phyloP scores from a whole-genome alignment of 2,113 vertebrate genomes.

The Ceyx margarethae region DNA sequence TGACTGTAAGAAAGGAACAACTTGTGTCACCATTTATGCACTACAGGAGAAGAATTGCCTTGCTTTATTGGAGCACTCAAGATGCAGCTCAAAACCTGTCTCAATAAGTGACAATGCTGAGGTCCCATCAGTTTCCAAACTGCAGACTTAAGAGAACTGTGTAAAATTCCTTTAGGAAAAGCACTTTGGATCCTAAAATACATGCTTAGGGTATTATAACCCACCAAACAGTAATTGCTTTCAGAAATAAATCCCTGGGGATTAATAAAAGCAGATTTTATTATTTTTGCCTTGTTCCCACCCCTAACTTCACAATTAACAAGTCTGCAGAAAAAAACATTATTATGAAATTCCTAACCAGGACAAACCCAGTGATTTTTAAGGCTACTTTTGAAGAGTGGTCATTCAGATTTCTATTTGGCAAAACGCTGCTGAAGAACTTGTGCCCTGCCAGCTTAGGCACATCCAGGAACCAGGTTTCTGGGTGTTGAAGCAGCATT shows the following conservation, averaged over 20 bases:
- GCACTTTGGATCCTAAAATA: not conserved
- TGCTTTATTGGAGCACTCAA: not conserved
- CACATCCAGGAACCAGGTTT: not conserved
- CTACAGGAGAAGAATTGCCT: not conserved
- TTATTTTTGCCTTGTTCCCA: not conserved
- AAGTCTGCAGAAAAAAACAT: not conserved
- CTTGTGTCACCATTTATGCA: not conserved
- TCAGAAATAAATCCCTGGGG: not conserved
- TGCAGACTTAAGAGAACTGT: not conserved
- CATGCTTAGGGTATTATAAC: not conserved
- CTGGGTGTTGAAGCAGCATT: not conserved
- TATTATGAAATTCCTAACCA: not conserved
- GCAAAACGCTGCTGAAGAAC: not conserved
- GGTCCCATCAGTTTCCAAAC: not conserved
- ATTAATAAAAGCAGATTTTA: not conserved
- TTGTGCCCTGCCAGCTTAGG: accelerated
- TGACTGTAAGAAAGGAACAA: constrained; percentile 5
- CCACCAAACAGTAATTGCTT: not conserved
- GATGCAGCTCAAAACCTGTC: not conserved
- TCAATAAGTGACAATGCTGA: not conserved
- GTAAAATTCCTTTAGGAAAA: not conserved
- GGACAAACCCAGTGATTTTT: not conserved
- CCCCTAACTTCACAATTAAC: not conserved
- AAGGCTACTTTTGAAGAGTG: not conserved
- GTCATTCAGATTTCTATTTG: not conserved